Percentiles rank a stretch among this genome's conserved stretches.
Evolutionary conservation across 2,797 vertebrate genomes (phyloP).

Genomic region (Myripristis jacobus): DNA sequence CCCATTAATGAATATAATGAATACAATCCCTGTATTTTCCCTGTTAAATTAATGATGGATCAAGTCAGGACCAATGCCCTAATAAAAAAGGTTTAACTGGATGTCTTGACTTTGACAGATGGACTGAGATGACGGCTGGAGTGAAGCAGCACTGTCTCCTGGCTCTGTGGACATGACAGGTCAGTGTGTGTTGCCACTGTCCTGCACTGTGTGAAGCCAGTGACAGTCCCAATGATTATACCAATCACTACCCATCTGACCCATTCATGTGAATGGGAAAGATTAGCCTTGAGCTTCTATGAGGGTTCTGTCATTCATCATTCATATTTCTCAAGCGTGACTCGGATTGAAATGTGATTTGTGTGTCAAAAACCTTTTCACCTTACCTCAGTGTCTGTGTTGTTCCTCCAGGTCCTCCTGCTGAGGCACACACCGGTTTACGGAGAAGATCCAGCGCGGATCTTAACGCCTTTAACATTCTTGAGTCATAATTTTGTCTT

Average conservation of each 20-base stretch:
- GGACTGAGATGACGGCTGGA: background rate
- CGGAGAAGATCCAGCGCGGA: background rate
- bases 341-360: background rate
- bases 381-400: background rate
- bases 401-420: constrained; percentile 45
- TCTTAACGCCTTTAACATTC: too few species aligned
- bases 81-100: too few species aligned
- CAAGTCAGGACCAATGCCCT: too few species aligned
- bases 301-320: constrained; percentile 70
- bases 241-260: constrained; percentile 86
- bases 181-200: constrained; percentile 7
- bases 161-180: background rate
- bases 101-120: constrained; percentile 23
- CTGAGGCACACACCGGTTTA: background rate
- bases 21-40: too few species aligned
- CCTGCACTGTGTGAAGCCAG: background rate
- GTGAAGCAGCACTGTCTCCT: background rate
- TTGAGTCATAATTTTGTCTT: too few species aligned
- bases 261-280: constrained; percentile 71
- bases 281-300: constrained; percentile 68
- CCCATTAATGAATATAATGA: too few species aligned
- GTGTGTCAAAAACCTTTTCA: background rate
- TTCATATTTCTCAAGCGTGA: background rate
- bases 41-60: too few species aligned
- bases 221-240: constrained; percentile 83